Base-by-base conservation (phyloP, 2,113 vertebrate species). In the Bufo bufo region DNA sequence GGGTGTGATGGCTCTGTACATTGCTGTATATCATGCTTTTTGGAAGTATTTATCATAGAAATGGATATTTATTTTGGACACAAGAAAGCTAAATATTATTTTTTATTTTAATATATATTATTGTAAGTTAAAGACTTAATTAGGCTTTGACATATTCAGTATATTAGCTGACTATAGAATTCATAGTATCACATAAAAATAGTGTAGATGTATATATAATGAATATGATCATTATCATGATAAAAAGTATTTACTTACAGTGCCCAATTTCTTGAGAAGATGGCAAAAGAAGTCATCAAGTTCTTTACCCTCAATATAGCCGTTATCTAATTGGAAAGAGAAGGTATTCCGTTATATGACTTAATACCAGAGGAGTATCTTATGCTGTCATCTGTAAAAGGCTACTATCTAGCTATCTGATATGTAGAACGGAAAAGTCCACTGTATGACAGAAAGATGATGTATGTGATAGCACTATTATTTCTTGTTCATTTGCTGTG, bases 301-400 rank as follows among this genome's bases (percentile, higher is more conserved):
- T 87, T 99, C 97, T 89, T 97, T 97, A 6, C 96, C 96, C 86
- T 97, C 97, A 91, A 99, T 98, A 93, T 97, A 99, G 85, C 98
- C 98, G 78, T 97, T 99, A 91, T 98, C 98, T 99, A 93, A 89
- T 91, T 6, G 78, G 45, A 9, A 0, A 91, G 86, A 91, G 3
- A 82, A 82, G 1, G 77, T 45, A n/a, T 86, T 16, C 54, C 4
- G 54, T n/a, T 69, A 23, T 50, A 12, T 45, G 6, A 5, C 43
- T 72, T 63, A 33, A 4, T 58, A 58, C 77, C 43, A 20, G 11
- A 43, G 69, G 33, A 43, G 33, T 10, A 71, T 11, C 13, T 72
- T 14, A 72, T 43, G 2, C 45, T 14, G 47, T 71, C 8, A 33
- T 43, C 3, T 71, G 66, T 71, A 71, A 33, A 2, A 16, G 2